Percentiles rank a stretch among this genome's conserved stretches.
Evolutionary conservation across 2,888 invertebrate genomes (phyloP).

Genomic region (Synanthedon andrenaeformis): DNA sequence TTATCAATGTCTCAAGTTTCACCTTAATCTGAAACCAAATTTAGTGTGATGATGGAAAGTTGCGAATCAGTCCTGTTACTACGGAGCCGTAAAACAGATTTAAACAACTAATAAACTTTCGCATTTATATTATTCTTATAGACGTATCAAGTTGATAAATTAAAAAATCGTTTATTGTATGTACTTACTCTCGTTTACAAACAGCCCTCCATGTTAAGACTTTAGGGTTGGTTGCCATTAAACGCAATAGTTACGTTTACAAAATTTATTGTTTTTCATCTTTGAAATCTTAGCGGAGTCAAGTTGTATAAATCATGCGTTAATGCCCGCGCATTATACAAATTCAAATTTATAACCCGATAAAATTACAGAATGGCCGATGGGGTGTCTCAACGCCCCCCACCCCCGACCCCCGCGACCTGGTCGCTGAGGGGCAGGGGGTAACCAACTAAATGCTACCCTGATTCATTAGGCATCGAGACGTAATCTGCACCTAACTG

Average conservation of each 20-base stretch:
- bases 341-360: conserved; percentile 72
- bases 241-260: conserved; percentile 65
- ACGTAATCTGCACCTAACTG: neutral
- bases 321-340: conserved; percentile 68
- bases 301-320: conserved; percentile 69
- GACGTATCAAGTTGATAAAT: too few species aligned
- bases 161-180: too few species aligned
- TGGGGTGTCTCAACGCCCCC: conserved; percentile 32
- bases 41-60: too few species aligned
- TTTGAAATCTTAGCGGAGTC: conserved; percentile 70
- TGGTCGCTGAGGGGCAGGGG: conserved; percentile 13
- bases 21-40: neutral
- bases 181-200: too few species aligned
- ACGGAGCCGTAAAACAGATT: too few species aligned
- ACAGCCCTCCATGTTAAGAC: neutral
- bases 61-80: too few species aligned
- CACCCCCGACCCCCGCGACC: too few species aligned
- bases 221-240: conserved; percentile 31
- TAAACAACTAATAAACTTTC: too few species aligned
- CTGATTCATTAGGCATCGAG: conserved; percentile 46
- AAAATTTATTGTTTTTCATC: conserved; percentile 71
- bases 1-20: too few species aligned
- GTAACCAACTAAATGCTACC: conserved; percentile 45
- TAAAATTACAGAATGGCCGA: conserved; percentile 67
- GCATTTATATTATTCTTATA: too few species aligned